phyloP scores from a whole-genome alignment of 2,113 vertebrate species.

The Hucho hucho region DNA sequence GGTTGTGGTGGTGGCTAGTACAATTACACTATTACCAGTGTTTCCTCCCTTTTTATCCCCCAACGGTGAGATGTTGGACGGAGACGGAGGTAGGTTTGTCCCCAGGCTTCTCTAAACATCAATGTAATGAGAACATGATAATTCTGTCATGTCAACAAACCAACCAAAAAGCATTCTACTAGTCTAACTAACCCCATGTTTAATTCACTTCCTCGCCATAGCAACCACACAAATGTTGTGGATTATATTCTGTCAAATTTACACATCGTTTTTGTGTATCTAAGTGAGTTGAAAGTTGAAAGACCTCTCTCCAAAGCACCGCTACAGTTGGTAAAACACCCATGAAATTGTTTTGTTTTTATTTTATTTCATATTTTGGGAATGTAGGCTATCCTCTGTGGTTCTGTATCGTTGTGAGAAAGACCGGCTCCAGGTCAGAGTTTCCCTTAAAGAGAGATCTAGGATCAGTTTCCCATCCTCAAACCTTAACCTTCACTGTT shows the following conservation, averaged over 20 bases:
- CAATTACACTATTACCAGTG: constrained; percentile 27
- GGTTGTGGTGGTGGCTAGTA: constrained; percentile 10
- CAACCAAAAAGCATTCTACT: too few relatives aligned
- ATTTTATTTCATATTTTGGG: neutral
- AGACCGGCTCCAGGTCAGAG: neutral
- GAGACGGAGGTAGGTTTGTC: constrained; percentile 1
- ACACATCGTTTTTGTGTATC: too few relatives aligned
- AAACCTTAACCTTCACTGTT: neutral
- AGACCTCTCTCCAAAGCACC: constrained; percentile 12
- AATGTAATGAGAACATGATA: too few relatives aligned
- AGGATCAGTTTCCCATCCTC: neutral
- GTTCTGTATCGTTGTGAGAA: constrained; percentile 35
- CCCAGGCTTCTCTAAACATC: neutral
- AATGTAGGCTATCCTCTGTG: neutral
- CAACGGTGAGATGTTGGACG: neutral
- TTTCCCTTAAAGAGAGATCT: neutral
- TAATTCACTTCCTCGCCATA: too few relatives aligned
- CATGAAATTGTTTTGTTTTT: constrained; percentile 17
- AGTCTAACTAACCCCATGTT: too few relatives aligned
- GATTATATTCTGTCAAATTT: too few relatives aligned
- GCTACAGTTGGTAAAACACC: constrained; percentile 29
- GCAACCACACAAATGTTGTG: too few relatives aligned
- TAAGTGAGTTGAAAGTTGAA: neutral
- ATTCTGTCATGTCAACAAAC: too few relatives aligned
- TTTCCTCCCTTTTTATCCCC: constrained; percentile 33